Evolutionary conservation across 1,140 invertebrate genomes (phyloP).

Genomic region (Cyclargus thomasi): DNA sequence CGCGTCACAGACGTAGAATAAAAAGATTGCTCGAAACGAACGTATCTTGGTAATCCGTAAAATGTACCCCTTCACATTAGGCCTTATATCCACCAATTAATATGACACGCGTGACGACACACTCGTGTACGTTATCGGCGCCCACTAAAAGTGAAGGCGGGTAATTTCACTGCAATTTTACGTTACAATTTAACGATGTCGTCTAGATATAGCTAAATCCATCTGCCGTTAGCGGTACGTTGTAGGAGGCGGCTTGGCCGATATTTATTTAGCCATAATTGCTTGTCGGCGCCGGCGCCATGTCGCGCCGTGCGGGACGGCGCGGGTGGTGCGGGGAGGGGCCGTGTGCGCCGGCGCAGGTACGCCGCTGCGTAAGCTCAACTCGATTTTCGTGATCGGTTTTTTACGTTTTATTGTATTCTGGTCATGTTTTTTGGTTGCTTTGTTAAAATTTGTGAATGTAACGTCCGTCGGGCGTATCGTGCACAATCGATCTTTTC

Average conservation of each 20-base stretch:
- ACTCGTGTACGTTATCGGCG: not conserved
- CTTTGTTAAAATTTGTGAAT: conserved; percentile 69
- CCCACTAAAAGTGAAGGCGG: conserved; percentile 6
- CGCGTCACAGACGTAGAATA: conserved; percentile 38
- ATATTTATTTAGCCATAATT: conserved; percentile 75
- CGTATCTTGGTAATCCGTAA: conserved; percentile 3
- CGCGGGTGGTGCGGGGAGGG: conserved; percentile 30
- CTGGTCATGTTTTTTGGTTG: conserved; percentile 55
- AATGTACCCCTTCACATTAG: not conserved
- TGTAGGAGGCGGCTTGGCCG: conserved; percentile 56
- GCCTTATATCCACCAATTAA: not conserved
- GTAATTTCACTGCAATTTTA: conserved; percentile 16
- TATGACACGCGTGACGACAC: not conserved
- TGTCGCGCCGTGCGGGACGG: conserved; percentile 48
- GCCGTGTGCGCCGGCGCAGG: conserved; percentile 46
- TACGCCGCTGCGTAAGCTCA: conserved; percentile 53
- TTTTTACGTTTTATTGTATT: conserved; percentile 54
- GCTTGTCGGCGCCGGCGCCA: conserved; percentile 69
- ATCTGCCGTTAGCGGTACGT: conserved; percentile 51
- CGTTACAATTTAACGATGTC: conserved; percentile 50
- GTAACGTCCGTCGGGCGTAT: conserved; percentile 33
- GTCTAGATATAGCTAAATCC: conserved; percentile 53
- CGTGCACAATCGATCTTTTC: conserved; percentile 18
- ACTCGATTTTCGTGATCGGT: conserved; percentile 61
- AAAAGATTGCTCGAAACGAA: conserved; percentile 25